Percentiles rank a stretch among this genome's conserved stretches.
Evolutionary conservation across 2,113 vertebrate genomes (phyloP).

Genomic region (Chaetorhynchus papuensis): DNA sequence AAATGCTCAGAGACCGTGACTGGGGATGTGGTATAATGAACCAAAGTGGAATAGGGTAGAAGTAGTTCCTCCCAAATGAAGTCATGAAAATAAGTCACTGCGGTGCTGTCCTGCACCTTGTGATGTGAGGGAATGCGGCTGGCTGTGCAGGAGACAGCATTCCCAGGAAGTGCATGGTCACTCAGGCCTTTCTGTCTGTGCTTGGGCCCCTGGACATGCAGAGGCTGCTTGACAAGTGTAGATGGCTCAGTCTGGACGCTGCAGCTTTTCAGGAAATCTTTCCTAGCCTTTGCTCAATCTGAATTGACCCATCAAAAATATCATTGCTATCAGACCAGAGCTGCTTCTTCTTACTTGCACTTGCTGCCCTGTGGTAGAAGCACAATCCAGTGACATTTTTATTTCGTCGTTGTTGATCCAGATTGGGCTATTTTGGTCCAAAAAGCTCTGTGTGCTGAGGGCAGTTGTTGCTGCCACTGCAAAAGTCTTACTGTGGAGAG

Average conservation of each 20-base stretch:
- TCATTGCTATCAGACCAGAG: not conserved
- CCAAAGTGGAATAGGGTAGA: not conserved
- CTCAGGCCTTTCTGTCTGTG: not conserved
- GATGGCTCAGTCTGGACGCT: not conserved
- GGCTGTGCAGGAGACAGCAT: not conserved
- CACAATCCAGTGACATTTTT: not conserved
- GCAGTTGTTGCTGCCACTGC: not conserved
- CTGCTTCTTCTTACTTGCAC: not conserved
- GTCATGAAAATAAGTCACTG: not conserved
- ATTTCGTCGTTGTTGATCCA: not conserved
- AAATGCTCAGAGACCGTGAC: not conserved
- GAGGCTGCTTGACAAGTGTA: not conserved
- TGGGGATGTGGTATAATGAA: not conserved
- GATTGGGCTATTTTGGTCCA: not conserved
- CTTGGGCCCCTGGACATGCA: not conserved
- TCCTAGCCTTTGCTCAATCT: not conserved
- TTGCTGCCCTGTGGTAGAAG: not conserved
- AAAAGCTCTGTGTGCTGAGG: not conserved
- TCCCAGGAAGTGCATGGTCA: not conserved
- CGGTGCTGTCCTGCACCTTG: not conserved
- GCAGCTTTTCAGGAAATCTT: not conserved
- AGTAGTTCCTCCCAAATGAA: conserved; percentile 38
- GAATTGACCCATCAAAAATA: not conserved
- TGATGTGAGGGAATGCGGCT: not conserved
- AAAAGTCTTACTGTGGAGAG: not conserved